phyloP scores from a whole-genome alignment of 2,888 invertebrate species.

The Brenthis hecate region DNA sequence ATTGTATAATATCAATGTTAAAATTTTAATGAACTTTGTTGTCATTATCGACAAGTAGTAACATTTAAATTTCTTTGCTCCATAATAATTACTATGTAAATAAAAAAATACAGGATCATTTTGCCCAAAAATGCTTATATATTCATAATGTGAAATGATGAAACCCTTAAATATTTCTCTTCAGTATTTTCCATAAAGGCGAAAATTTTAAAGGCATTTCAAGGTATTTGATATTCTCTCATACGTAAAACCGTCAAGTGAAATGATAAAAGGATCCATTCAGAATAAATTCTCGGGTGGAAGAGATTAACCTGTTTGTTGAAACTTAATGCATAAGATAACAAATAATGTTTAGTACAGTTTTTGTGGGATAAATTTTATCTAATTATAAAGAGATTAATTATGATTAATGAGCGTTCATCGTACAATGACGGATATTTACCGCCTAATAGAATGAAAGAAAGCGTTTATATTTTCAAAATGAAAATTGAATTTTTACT shows the following conservation, averaged over 20 bases:
- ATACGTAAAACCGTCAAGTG: constrained; percentile 28
- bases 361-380: constrained; percentile 26
- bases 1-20: too few relatives aligned
- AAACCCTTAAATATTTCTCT: constrained; percentile 13
- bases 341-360: constrained; percentile 18
- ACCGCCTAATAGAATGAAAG: constrained; percentile 29
- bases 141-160: constrained; percentile 3
- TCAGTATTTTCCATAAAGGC: constrained; percentile 14
- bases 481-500: not conserved
- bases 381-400: constrained; percentile 32
- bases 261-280: constrained; percentile 32
- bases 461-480: constrained; percentile 11
- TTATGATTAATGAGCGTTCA: constrained; percentile 32
- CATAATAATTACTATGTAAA: too few relatives aligned
- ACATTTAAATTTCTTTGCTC: too few relatives aligned
- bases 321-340: constrained; percentile 30
- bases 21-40: too few relatives aligned
- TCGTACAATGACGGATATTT: constrained; percentile 17
- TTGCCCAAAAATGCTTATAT: not conserved
- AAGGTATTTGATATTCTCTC: constrained; percentile 23
- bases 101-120: too few relatives aligned
- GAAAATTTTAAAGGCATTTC: constrained; percentile 18
- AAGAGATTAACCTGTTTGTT: constrained; percentile 37
- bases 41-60: too few relatives aligned
- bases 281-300: constrained; percentile 22